phyloP scores from a whole-genome alignment of 1,140 invertebrate genomes.

The Drosophila arawakana region DNA sequence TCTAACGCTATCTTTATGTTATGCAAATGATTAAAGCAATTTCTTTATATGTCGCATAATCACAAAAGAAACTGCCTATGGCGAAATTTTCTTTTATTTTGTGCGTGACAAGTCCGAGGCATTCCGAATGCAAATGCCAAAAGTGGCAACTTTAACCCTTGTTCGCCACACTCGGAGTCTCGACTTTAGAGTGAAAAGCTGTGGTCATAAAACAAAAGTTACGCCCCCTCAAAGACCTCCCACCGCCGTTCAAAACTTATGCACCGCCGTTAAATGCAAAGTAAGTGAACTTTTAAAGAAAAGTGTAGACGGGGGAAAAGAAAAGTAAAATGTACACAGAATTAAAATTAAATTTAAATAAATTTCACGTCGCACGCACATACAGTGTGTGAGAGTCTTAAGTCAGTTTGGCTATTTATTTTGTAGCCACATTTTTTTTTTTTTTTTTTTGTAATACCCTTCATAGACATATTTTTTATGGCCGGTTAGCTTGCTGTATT shows the following conservation, averaged over 20 bases:
- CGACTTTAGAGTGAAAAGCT: slow-evolving; percentile 57
- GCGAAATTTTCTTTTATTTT: slow-evolving; percentile 12
- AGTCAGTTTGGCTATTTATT: background rate
- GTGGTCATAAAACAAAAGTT: slow-evolving; percentile 47
- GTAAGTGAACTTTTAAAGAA: slow-evolving; percentile 19
- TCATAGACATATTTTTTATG: slow-evolving; percentile 28
- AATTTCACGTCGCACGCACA: slow-evolving; percentile 74
- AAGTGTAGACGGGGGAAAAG: background rate
- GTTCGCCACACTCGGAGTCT: slow-evolving; percentile 13
- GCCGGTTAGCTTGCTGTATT: slow-evolving; percentile 42
- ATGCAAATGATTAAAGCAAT: slow-evolving; percentile 5
- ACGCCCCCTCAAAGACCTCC: background rate
- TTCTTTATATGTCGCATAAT: slow-evolving; percentile 25
- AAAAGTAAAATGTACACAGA: slow-evolving; percentile 58
- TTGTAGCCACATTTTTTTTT: background rate
- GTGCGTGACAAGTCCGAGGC: slow-evolving; percentile 58
- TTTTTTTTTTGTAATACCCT: background rate
- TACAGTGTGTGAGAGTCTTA: slow-evolving; percentile 37
- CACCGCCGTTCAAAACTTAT: background rate
- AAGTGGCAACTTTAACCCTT: slow-evolving; percentile 14
- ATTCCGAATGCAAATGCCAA: slow-evolving; percentile 41
- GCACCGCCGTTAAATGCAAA: slow-evolving; percentile 3
- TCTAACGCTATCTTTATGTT: slow-evolving; percentile 5
- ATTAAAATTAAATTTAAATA: slow-evolving; percentile 82
- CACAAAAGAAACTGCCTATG: slow-evolving; percentile 16